Conservation (phyloP, 2,888 invertebrate genomes). For the Eupelmus urozonus region DNA sequence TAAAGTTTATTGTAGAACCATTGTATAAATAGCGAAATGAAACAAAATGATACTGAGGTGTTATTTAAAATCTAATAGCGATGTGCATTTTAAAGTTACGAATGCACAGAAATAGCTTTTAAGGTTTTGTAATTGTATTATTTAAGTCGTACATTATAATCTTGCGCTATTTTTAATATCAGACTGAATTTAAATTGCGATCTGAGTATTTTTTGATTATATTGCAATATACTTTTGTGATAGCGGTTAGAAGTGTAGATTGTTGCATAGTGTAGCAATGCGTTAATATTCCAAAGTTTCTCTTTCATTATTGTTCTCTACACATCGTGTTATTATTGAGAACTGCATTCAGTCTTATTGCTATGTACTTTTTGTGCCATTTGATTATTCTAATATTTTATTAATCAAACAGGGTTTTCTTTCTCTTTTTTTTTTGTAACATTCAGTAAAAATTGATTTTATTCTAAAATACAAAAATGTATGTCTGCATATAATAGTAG, state of each 20-base stretch:
- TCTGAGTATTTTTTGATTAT: constrained; percentile 63
- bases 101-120: constrained; percentile 56
- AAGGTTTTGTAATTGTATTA: constrained; percentile 65
- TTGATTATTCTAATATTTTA: constrained; percentile 35
- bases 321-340: constrained; percentile 26
- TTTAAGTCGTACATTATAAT: constrained; percentile 59
- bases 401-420: no score
- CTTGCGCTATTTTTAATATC: constrained; percentile 61
- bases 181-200: constrained; percentile 65
- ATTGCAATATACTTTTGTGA: constrained; percentile 61
- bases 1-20: constrained; percentile 57
- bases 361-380: constrained; percentile 57
- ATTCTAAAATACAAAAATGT: constrained; percentile 40
- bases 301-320: constrained; percentile 45
- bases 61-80: constrained; percentile 60
- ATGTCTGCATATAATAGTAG: constrained; percentile 44
- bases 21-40: constrained; percentile 58
- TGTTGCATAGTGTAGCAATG: constrained; percentile 46
- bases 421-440: constrained; percentile 38
- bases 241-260: constrained; percentile 50
- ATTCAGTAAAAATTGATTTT: constrained; percentile 33
- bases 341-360: constrained; percentile 44
- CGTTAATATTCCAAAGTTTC: constrained; percentile 56
- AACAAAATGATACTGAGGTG: constrained; percentile 57
- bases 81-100: constrained; percentile 32